Evolutionary conservation across 2,113 vertebrate genomes (phyloP).

Genomic region (Peromyscus leucopus): DNA sequence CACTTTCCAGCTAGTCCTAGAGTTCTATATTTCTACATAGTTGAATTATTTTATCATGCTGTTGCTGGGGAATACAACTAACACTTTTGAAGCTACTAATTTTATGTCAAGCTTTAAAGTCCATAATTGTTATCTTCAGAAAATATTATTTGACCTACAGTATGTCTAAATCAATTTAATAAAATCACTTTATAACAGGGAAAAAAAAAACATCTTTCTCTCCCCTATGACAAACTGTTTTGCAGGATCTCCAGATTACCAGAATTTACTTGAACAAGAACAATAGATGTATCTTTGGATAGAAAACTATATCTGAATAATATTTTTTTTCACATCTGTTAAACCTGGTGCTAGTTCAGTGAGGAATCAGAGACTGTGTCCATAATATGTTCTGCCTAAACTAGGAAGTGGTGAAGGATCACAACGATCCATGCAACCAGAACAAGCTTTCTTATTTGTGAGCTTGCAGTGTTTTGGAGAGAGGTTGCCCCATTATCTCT

Average conservation of each 20-base stretch:
- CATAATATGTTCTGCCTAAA: background rate
- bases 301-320: background rate
- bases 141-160: slow-evolving; percentile 84
- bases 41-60: slow-evolving; percentile 83
- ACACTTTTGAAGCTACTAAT: slow-evolving; percentile 82
- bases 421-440: background rate
- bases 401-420: background rate
- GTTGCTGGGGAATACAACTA: slow-evolving; percentile 81
- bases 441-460: background rate
- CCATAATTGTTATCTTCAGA: slow-evolving; percentile 81
- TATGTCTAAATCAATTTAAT: slow-evolving; percentile 84
- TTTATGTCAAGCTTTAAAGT: slow-evolving; percentile 83
- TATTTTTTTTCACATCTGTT: background rate
- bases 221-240: background rate
- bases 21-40: slow-evolving; percentile 84
- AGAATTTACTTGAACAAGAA: background rate
- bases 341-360: background rate
- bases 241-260: background rate
- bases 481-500: background rate
- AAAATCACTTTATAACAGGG: slow-evolving; percentile 83
- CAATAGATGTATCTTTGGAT: background rate
- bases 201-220: no score
- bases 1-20: slow-evolving; percentile 79
- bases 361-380: background rate
- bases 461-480: background rate